Base-by-base conservation (phyloP, 2,113 vertebrate species). In the Sinocyclocheilus grahami region DNA sequence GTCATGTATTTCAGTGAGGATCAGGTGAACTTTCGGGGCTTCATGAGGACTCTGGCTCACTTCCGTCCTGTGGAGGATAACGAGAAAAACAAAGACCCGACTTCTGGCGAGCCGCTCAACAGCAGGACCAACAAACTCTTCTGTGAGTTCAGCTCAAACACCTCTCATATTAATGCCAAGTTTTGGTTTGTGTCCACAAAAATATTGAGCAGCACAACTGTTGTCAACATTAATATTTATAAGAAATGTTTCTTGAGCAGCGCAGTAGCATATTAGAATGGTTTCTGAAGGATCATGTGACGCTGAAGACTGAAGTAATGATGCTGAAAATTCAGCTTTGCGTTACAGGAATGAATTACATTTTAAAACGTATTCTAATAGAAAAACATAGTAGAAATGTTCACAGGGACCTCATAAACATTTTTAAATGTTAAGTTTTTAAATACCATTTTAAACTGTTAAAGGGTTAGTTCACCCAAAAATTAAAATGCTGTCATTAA, bases 1-100 rank as follows among this genome's bases (percentile, higher is more conserved):
- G 46, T 85, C 39, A 2, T 72, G n/a, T 83, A 0, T 55, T 0
- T 0, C 88, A 99, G 98, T 83, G 98, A 99, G 93, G 98, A 99
- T 93, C 98, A 99, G 91, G 97, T 99, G 71, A 99, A 99, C 93
- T 99, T 99, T 90, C 93, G 97, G 83, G 98, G 97, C 65, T 99
- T 99, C 93, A 99, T 99, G 98, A 95, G 97, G 86, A 99, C 97
- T 0, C 77, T 99, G 89, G 97, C 97, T 69, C 98, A 99, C 88
- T 99, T 99, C 92, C 94, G 97, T 82, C 98, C 98, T 0, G 96
- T 99, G 55, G 98, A 99, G 89, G 98, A 99, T 92, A 98, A 98
- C 24, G 98, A 99, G 88, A 99, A 98, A 94, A 97, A 93, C 93
- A 99, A 97, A 95, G 96, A 97, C 89, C 88, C 93, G 16, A 89